These are phyloP conservation scores for Penaeus indicus DNA, from an alignment of 1,140 invertebrate species.

Conservation along the genomic window DNA sequence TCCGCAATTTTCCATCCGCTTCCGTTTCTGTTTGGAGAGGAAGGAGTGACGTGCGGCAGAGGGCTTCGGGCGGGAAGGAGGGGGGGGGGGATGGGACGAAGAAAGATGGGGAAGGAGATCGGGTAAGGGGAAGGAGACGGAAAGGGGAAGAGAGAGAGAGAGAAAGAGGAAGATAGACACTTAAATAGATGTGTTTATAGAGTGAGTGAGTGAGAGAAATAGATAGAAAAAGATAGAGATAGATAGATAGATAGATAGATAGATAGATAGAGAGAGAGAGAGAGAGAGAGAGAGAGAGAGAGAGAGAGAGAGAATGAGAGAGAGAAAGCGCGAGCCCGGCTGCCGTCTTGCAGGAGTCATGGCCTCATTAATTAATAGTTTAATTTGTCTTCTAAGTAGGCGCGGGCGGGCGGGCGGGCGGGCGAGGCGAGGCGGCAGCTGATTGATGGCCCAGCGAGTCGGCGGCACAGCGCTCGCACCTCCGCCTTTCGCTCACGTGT, in stretches of 20 bases:
- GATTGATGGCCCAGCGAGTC: not conserved
- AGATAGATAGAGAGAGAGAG: too few species aligned
- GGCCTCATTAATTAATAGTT: too few species aligned
- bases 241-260: too few species aligned
- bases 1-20: constrained; percentile 56
- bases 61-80: not conserved
- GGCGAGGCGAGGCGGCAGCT: not conserved
- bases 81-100: constrained; percentile 17
- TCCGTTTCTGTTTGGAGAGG: constrained; percentile 55
- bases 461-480: not conserved
- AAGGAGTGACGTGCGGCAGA: too few species aligned
- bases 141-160: not conserved
- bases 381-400: too few species aligned
- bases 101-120: constrained; percentile 5
- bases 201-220: too few species aligned
- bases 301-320: too few species aligned
- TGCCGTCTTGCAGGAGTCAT: too few species aligned
- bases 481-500: constrained; percentile 45
- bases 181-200: not conserved
- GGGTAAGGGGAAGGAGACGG: not conserved
- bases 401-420: not conserved
- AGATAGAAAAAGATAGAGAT: too few species aligned
- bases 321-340: too few species aligned
- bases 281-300: too few species aligned
- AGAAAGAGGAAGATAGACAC: not conserved